phyloP scores from a whole-genome alignment of 1,140 invertebrate species.

The Bombus affinis region DNA sequence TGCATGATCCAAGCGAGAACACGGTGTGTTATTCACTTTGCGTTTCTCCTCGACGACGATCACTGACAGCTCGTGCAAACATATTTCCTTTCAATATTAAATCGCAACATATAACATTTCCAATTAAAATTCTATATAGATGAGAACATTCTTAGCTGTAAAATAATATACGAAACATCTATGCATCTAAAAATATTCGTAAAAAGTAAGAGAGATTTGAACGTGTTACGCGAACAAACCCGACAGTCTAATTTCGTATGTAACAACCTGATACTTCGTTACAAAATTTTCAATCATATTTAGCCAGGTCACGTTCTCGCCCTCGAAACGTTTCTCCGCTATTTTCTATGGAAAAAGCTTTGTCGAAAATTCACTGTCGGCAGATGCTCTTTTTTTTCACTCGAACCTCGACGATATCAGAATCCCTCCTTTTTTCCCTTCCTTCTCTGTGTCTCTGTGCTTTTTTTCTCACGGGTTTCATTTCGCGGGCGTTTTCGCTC shows the following conservation, averaged over 20 bases:
- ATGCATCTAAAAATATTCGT: too few species aligned
- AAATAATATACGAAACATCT: too few species aligned
- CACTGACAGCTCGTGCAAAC: too few species aligned
- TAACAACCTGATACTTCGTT: not conserved
- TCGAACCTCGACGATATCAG: not conserved
- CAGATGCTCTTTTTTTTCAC: not conserved
- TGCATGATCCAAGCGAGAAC: too few species aligned
- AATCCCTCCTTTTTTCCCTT: not conserved
- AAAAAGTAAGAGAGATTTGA: too few species aligned
- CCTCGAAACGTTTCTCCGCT: not conserved
- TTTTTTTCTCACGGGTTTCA: not conserved
- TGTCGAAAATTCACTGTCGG: slow-evolving; percentile 15
- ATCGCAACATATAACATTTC: too few species aligned
- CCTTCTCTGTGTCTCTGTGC: not conserved
- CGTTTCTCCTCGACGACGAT: too few species aligned
- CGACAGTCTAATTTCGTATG: too few species aligned
- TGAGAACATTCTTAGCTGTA: too few species aligned
- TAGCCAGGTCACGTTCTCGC: not conserved
- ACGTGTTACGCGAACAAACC: not conserved
- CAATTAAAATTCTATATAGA: too few species aligned
- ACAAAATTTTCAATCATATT: not conserved
- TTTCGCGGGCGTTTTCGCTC: not conserved
- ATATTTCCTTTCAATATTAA: too few species aligned
- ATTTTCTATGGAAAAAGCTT: slow-evolving; percentile 18
- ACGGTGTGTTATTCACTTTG: too few species aligned